Base-by-base conservation (phyloP, 2,888 invertebrate genomes). In the Idaea biselata region DNA sequence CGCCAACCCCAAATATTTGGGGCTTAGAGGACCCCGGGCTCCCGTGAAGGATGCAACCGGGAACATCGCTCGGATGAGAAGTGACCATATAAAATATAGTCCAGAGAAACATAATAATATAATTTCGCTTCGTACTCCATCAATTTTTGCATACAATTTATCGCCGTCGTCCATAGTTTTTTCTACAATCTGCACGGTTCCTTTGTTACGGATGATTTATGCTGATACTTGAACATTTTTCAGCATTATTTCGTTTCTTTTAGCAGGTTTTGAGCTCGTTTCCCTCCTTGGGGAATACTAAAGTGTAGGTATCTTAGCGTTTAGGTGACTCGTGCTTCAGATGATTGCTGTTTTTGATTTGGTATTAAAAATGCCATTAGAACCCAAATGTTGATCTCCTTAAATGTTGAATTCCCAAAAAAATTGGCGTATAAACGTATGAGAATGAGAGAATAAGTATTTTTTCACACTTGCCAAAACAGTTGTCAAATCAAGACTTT, bases 201-300 rank as follows among this genome's bases (percentile, higher is more conserved):
- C 78, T 77, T 81, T 80, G 81, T 81, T 78, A 72, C 61, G 71
- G 68, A 73, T 80, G 81, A 81, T 79, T 81, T 81, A 81, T 78
- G 79, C 73, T 81, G 79, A 81, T 79, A 75, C 74, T 76, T 69
- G 68, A 73, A 72, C 79, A 79, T 79, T 80, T 79, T 75, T 70
- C 80, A 79, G 73, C 70, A 74, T 78, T 78, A 74, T 79, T 73
- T 78, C 76, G 75, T 76, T 76, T 73, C 70, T 73, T 73, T 62
- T 59, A 68, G 65, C 68, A 68, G 70, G 68, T 70, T 70, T 67
- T 58, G 64, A 68, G 64, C 68, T 68, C 72, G 68, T 70, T 70
- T 67, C 58, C 64, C 17, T 56, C 56, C 56, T 56, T 56, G 55
- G 55, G 18, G 18, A 56, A 18, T 56, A 18, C 18, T 56, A 14